Percentiles rank a stretch among this genome's conserved stretches.
phyloP scores from a whole-genome alignment of 2,888 invertebrate genomes.

The Trissolcus japonicus region DNA sequence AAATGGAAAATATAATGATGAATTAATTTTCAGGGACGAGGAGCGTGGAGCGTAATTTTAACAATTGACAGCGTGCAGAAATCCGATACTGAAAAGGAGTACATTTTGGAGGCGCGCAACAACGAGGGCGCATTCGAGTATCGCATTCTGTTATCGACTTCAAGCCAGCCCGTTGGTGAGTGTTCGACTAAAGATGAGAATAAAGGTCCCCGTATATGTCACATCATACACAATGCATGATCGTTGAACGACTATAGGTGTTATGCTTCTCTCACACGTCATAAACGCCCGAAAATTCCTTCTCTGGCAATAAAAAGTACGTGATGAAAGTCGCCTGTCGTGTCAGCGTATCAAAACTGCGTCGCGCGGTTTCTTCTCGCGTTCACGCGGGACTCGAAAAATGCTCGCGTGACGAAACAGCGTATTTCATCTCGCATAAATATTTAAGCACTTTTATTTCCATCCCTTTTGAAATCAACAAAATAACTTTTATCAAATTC shows the following conservation, averaged over 20 bases:
- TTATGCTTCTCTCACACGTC: constrained; percentile 52
- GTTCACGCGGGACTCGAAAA: constrained; percentile 30
- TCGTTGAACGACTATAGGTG: constrained; percentile 48
- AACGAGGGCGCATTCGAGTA: constrained; percentile 82
- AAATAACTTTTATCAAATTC: no score
- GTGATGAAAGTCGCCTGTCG: constrained; percentile 44
- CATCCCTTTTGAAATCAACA: background rate
- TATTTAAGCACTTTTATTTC: constrained; percentile 16
- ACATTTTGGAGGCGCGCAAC: constrained; percentile 83
- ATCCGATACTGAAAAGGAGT: constrained; percentile 85
- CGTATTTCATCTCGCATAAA: constrained; percentile 29
- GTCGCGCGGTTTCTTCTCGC: constrained; percentile 21
- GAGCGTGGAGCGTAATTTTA: constrained; percentile 83
- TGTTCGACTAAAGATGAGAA: constrained; percentile 25
- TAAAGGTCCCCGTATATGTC: constrained; percentile 40
- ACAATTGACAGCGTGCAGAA: constrained; percentile 83
- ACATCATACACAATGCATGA: constrained; percentile 58
- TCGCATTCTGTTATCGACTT: constrained; percentile 83
- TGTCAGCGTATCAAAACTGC: constrained; percentile 24
- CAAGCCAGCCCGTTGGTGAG: constrained; percentile 79
- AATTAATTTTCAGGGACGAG: constrained; percentile 78
- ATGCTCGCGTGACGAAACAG: constrained; percentile 33
- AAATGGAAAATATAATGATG: background rate
- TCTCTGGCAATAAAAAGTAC: constrained; percentile 42
- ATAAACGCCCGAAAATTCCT: constrained; percentile 50